phyloP scores from a whole-genome alignment of 2,113 vertebrate species.

The Notiomystis cincta region DNA sequence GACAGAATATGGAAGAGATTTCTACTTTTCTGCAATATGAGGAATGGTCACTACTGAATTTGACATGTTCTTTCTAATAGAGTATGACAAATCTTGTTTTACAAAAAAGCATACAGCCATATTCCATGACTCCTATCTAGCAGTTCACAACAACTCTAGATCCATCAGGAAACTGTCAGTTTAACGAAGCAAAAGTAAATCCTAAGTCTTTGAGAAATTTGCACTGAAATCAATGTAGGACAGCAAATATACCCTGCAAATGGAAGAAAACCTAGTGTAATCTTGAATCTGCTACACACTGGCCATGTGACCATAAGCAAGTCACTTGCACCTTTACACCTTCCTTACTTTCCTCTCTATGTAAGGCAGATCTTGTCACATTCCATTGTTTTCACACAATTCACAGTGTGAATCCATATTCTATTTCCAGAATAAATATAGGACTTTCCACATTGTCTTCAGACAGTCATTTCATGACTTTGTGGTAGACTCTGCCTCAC shows the following conservation, averaged over 20 bases:
- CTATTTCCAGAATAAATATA: not conserved
- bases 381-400: not conserved
- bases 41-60: not conserved
- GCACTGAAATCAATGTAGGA: not conserved
- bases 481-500: not conserved
- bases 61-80: not conserved
- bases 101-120: not conserved
- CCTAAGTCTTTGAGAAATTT: not conserved
- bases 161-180: not conserved
- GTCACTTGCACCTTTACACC: not conserved
- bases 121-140: not conserved
- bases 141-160: not conserved
- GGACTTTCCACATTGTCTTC: not conserved
- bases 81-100: not conserved
- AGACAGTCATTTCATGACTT: not conserved
- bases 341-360: not conserved
- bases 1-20: not conserved
- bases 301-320: not conserved
- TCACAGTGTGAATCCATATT: not conserved
- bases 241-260: not conserved
- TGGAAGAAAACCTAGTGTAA: not conserved
- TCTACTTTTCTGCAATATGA: not conserved
- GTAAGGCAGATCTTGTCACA: not conserved
- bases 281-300: not conserved
- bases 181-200: not conserved